Evolutionary conservation across 2,888 invertebrate genomes (phyloP).

Genomic region (Epinotia demarniana): DNA sequence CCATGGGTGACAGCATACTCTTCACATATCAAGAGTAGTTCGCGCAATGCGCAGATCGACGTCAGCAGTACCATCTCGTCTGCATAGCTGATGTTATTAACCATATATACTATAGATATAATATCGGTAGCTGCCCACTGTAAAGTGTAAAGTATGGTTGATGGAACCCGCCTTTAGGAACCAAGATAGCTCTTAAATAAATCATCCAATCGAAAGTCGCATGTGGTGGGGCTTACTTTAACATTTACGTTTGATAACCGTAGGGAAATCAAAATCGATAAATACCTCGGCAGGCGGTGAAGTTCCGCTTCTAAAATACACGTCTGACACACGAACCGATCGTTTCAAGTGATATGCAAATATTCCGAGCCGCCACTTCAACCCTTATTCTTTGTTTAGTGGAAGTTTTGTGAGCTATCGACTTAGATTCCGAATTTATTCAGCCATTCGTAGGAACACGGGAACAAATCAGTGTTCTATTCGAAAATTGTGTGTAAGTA

Average conservation of each 20-base stretch:
- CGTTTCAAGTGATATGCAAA: constrained; percentile 9
- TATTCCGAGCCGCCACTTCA: constrained; percentile 3
- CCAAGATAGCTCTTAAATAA: neutral
- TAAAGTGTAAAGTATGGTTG: too few species aligned
- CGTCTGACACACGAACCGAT: neutral
- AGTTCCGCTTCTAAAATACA: neutral
- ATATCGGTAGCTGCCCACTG: too few species aligned
- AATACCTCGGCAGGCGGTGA: neutral
- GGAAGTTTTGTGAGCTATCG: neutral
- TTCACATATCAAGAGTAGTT: too few species aligned
- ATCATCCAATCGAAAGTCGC: neutral
- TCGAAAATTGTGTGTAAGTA: too few species aligned
- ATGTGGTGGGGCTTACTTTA: neutral
- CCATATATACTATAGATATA: too few species aligned
- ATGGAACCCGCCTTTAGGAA: neutral
- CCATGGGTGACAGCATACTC: too few species aligned
- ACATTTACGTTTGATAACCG: neutral
- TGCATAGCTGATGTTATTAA: too few species aligned
- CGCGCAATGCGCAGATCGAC: too few species aligned
- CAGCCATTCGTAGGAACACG: too few species aligned
- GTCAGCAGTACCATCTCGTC: too few species aligned
- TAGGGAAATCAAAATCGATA: constrained; percentile 10
- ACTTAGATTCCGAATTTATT: neutral
- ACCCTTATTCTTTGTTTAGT: constrained; percentile 16
- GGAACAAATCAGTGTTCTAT: too few species aligned